Base-by-base conservation (phyloP, 37 sponge, comb jelly and placozoan genomes). In the Dysidea cf. avara region DNA sequence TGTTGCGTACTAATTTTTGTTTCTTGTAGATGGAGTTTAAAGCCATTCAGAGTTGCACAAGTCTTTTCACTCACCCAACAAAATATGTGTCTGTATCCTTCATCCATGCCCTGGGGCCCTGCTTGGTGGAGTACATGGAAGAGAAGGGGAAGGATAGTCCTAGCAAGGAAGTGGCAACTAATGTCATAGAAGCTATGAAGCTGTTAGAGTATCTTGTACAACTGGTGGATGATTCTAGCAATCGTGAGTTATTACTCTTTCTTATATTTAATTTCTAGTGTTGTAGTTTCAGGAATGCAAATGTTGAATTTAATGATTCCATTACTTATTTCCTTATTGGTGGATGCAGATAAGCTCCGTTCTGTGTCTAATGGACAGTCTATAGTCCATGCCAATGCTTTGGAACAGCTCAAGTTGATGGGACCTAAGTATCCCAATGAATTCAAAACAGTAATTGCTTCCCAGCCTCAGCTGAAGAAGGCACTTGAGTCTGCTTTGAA, bases 371-470 rank as follows among this genome's bases (percentile, higher is more conserved):
- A 54, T 6, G 56, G 53, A 21, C 62, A 68, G 24, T 43, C 26
- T 35, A 29, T 49, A 24, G 13, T 88, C 16, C 86, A 84, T 46
- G 66, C 56, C 40, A 51, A 67, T 81, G 36, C 76, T 14, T 70
- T 95, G 25, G 63, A 79, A 12, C 40, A 55, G 49, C 66, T 95
- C 17, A 87, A 57, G 48, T 60, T 69, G 51, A 79, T 95, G 3
- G 96, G 96, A 2, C 88, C 92, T 33, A 80, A 69, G 73, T 85
- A 91, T 61, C 85, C 87, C 0, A 64, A 16, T 22, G 75, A 66
- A 18, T 92, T 95, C 63, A 83, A 81, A 39, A 79, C 43, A 13
- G 69, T 84, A 4, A 83, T 95, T 77, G 56, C 77, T 22, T 25
- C 75, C 26, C 62, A 83, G 17, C 86, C 89, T 16, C 32, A 20